Conservation (phyloP, 1,140 invertebrate species). For the Nixonia krombeini region DNA sequence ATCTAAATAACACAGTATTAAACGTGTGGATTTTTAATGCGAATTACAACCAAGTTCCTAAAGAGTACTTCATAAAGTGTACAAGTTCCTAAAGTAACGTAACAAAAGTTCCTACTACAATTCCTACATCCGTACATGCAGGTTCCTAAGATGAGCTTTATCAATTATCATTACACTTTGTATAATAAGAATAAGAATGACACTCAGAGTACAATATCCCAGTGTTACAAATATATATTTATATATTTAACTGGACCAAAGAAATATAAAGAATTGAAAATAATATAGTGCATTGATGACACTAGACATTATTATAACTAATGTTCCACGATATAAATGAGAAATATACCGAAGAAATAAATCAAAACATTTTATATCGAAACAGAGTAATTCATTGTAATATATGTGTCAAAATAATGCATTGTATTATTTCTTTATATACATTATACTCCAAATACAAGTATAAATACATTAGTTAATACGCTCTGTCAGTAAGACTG, state of each 20-base stretch:
- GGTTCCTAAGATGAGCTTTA: constrained; percentile 45
- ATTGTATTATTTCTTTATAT: constrained; percentile 21
- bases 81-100: constrained; percentile 38
- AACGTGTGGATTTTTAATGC: constrained; percentile 15
- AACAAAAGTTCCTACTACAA: constrained; percentile 44
- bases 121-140: constrained; percentile 27
- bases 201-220: constrained; percentile 39
- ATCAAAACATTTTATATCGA: background rate
- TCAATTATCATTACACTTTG: constrained; percentile 22
- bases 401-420: constrained; percentile 1
- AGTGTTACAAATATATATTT: constrained; percentile 12
- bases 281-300: constrained; percentile 17
- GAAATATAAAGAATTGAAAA: constrained; percentile 16
- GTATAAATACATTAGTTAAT: constrained; percentile 16
- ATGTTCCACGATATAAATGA: too few species aligned
- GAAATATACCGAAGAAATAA: background rate
- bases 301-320: too few species aligned
- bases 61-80: constrained; percentile 33
- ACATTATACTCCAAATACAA: constrained; percentile 9
- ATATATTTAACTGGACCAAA: constrained; percentile 16
- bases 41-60: constrained; percentile 46
- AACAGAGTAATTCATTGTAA: background rate
- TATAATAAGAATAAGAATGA: constrained; percentile 29
- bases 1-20: constrained; percentile 4
- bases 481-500: constrained; percentile 36